Base-by-base conservation (phyloP, 2,888 invertebrate species). In the Drosophila neoperkinsi region DNA sequence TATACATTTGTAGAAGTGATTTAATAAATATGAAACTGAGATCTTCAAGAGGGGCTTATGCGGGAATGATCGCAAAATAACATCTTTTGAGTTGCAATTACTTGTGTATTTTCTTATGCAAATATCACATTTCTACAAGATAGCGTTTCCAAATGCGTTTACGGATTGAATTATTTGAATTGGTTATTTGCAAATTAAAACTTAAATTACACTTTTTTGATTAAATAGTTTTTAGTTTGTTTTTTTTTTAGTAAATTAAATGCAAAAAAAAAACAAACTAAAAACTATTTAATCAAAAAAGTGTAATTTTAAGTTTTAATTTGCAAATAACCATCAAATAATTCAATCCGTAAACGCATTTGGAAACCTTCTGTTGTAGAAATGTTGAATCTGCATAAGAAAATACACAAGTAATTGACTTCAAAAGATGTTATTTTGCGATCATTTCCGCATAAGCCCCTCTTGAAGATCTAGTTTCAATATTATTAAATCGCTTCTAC, bases 181-280 rank as follows among this genome's bases (percentile, higher is more conserved):
- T n/a, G n/a, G n/a, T n/a, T n/a, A n/a, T n/a, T n/a, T n/a, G n/a
- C n/a, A n/a, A n/a, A n/a, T n/a, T n/a, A n/a, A n/a, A n/a, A n/a
- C n/a, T n/a, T n/a, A n/a, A n/a, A n/a, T n/a, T n/a, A n/a, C n/a
- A n/a, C n/a, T n/a, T n/a, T n/a, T n/a, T n/a, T n/a, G n/a, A n/a
- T n/a, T n/a, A n/a, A n/a, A n/a, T n/a, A n/a, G n/a, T n/a, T n/a
- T n/a, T n/a, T n/a, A n/a, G n/a, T n/a, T n/a, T n/a, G n/a, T n/a
- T 61, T 71, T 70, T 65, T 71, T 86, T 71, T 77, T 88, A 84
- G 88, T 72, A 25, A 80, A 90, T 86, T 82, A 77, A 85, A 83
- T 74, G 69, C 31, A 43, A 71, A 66, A 72, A 82, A n/a, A 43
- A n/a, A 13, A 30, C 9, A 18, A 18, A 28, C n/a, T 28, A 16